Evolutionary conservation across 2,888 invertebrate genomes (phyloP), one percentile per base, ranked within the genome.

Genomic region (Odontomyia ornata): DNA sequence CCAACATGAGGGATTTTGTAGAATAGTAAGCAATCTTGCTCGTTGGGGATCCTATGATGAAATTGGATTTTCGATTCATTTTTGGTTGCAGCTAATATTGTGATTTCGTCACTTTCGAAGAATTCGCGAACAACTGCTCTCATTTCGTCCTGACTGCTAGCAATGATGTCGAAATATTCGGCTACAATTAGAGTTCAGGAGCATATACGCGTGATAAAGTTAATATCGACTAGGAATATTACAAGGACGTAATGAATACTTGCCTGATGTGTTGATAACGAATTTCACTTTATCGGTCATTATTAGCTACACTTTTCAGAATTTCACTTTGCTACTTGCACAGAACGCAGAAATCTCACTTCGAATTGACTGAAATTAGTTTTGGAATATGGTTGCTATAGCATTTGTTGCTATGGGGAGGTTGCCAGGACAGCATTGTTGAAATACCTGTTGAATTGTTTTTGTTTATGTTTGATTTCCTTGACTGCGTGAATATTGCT

Each of bases 21-120:
- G 82, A 87, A 87, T 65, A 87, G 83, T 82, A 87, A 84, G 82
- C 85, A 85, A 79, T 85, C 83, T 81, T 86, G 84, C 73, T 86
- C 86, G 80, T 82, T 85, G 75, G 86, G 87, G 81, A 87, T 84
- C 79, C 84, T 85, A 82, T 87, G 85, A 79, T 86, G 84, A 83
- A 87, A 87, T 82, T 84, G 84, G 81, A 87, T 85, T 83, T 85
- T 84, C 79, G 87, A 85, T 81, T 87, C 84, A 81, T 85, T 83
- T 80, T 85, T 83, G 79, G 85, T 85, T 76, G 88, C 88, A 80
- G 87, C 87, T 78, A 89, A 82, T 79, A 86, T 85, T 65, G 86
- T 85, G 79, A 86, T 84, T 81, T 87, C 87, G 80, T 88, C 88
- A 80, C 84, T 87, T 81, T 87, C 85, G 75, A 89, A 82, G 82